These are phyloP conservation scores for Aphidius colemani DNA, from an alignment of 2,888 invertebrate genomes.

Conservation along the genomic window DNA sequence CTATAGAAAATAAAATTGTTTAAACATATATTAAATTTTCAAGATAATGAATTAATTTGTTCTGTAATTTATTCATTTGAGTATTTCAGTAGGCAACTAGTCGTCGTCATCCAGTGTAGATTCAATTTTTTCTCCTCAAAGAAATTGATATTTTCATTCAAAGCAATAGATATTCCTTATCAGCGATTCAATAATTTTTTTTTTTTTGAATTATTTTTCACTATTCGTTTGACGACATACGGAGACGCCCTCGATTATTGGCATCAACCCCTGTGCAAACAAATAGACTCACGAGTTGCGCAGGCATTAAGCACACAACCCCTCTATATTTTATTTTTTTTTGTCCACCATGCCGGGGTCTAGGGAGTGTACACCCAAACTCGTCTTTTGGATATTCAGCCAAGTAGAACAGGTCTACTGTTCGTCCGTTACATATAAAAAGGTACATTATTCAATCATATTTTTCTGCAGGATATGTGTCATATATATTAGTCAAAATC, in stretches of 20 bases:
- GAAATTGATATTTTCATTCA: too few species aligned
- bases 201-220: constrained; percentile 26
- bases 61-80: too few species aligned
- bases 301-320: constrained; percentile 34
- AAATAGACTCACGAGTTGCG: constrained; percentile 42
- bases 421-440: neutral
- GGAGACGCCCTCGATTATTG: constrained; percentile 54
- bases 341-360: neutral
- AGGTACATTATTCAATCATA: constrained; percentile 3
- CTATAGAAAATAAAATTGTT: too few species aligned
- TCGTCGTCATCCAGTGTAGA: neutral
- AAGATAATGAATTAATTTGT: too few species aligned
- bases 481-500: constrained; percentile 16
- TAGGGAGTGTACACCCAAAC: constrained; percentile 33
- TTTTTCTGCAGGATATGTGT: neutral
- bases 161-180: too few species aligned
- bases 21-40: too few species aligned
- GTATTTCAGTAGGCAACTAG: neutral
- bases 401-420: constrained; percentile 16
- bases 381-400: constrained; percentile 25
- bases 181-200: constrained; percentile 11
- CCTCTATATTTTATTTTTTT: neutral
- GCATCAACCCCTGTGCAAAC: constrained; percentile 43
- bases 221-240: constrained; percentile 41
- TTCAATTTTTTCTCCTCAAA: neutral